phyloP scores from a whole-genome alignment of 2,888 invertebrate species.

The Scelioninae gen. 1 region DNA sequence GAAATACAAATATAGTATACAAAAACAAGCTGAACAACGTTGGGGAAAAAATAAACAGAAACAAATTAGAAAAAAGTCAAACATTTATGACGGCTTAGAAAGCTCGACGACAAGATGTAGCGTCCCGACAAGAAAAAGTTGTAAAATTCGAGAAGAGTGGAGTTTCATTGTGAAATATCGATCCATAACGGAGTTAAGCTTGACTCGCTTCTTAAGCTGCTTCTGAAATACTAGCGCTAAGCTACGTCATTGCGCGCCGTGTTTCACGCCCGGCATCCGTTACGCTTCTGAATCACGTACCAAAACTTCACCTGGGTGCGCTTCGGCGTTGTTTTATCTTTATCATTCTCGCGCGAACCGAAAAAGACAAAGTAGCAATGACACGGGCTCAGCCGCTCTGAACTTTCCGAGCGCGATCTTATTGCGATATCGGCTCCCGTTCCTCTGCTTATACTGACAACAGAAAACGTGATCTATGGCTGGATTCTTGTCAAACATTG shows the following conservation, averaged over 20 bases:
- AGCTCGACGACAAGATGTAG: constrained; percentile 33
- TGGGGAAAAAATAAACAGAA: neutral
- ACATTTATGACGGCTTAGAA: constrained; percentile 26
- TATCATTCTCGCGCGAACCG: constrained; percentile 45
- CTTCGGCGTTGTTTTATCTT: constrained; percentile 61
- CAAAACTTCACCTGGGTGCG: constrained; percentile 63
- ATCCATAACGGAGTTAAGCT: constrained; percentile 59
- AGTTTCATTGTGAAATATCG: constrained; percentile 65
- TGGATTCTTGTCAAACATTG: constrained; percentile 52
- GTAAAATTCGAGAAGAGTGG: constrained; percentile 15
- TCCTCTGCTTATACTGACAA: constrained; percentile 39
- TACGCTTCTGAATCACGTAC: constrained; percentile 67
- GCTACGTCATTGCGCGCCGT: constrained; percentile 51
- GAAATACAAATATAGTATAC: no score
- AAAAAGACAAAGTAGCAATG: constrained; percentile 63
- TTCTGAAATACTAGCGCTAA: constrained; percentile 53
- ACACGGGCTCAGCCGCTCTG: constrained; percentile 57
- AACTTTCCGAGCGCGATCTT: constrained; percentile 64
- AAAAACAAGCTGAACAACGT: no score
- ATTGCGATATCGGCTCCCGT: constrained; percentile 67
- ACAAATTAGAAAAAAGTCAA: constrained; percentile 3
- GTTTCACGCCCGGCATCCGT: constrained; percentile 60
- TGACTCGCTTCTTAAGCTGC: constrained; percentile 64
- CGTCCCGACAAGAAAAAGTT: constrained; percentile 38
- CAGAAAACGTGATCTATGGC: constrained; percentile 67